phyloP scores from a whole-genome alignment of 2,113 vertebrate species.

The Thunnus thynnus region DNA sequence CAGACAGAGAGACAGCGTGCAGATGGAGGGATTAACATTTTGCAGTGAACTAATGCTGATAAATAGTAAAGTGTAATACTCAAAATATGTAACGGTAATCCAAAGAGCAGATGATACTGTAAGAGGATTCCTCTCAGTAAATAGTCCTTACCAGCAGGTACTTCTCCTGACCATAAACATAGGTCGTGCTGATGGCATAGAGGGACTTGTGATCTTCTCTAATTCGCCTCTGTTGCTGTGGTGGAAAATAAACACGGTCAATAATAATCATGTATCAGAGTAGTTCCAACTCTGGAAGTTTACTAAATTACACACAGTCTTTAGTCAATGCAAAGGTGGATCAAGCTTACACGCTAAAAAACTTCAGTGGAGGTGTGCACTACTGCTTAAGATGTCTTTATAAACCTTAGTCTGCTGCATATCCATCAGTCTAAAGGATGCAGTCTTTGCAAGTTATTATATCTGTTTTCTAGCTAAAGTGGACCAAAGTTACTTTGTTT shows the following conservation, averaged over 20 bases:
- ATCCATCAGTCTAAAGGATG: too few relatives aligned
- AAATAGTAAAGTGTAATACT: slow-evolving; percentile 1
- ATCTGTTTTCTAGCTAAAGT: too few relatives aligned
- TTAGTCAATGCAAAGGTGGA: too few relatives aligned
- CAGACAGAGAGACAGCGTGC: background rate
- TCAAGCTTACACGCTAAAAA: too few relatives aligned
- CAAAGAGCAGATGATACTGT: background rate
- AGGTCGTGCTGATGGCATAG: slow-evolving; percentile 96
- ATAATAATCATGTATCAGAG: background rate
- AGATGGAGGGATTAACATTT: slow-evolving; percentile 47
- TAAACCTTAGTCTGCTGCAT: too few relatives aligned
- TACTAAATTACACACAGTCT: background rate
- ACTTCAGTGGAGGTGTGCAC: too few relatives aligned
- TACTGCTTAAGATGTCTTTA: too few relatives aligned
- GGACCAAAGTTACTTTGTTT: too few relatives aligned
- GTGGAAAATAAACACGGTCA: slow-evolving; percentile 16
- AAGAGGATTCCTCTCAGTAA: slow-evolving; percentile 7
- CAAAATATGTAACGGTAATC: slow-evolving; percentile 31
- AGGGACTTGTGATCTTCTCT: slow-evolving; percentile 95
- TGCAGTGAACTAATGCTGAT: background rate
- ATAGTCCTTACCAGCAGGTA: slow-evolving; percentile 92
- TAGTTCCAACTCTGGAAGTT: background rate
- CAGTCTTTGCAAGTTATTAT: too few relatives aligned
- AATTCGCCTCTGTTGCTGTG: slow-evolving; percentile 85
- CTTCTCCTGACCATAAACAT: slow-evolving; percentile 98